These are phyloP conservation scores for Alviniconcha marisindica DNA, from an alignment of 1,140 invertebrate genomes.

Conservation along the genomic window DNA sequence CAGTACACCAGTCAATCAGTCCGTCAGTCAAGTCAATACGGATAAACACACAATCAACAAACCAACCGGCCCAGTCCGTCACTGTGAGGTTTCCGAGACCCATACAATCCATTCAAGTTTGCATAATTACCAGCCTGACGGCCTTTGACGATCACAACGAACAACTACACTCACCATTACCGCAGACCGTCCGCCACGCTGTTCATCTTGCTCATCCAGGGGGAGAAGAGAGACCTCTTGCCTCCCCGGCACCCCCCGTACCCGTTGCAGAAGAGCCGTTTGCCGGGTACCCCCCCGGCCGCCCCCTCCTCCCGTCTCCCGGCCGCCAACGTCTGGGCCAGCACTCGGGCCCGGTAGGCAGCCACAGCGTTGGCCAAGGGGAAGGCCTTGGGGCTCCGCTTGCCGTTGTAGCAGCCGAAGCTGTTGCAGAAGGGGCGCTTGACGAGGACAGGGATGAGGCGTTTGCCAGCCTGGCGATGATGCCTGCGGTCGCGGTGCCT, in stretches of 20 bases:
- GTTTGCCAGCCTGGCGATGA: constrained; percentile 3
- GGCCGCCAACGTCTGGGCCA: not conserved
- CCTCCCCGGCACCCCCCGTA: constrained; percentile 48
- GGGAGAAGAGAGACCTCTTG: constrained; percentile 42
- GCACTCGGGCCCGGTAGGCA: not conserved
- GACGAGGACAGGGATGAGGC: not conserved
- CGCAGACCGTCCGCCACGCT: constrained; percentile 22
- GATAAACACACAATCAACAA: too few relatives aligned
- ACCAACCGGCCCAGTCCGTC: too few relatives aligned
- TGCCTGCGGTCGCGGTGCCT: constrained; percentile 39
- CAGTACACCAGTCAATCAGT: too few relatives aligned
- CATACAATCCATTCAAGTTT: too few relatives aligned
- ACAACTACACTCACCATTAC: not conserved
- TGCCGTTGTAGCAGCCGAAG: constrained; percentile 48
- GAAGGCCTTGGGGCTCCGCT: not conserved
- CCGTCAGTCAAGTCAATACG: too few relatives aligned
- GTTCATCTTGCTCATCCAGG: constrained; percentile 39
- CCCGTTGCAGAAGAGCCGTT: constrained; percentile 53
- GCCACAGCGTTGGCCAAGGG: not conserved
- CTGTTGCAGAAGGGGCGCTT: constrained; percentile 55
- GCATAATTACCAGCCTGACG: too few relatives aligned
- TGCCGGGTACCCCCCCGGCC: not conserved
- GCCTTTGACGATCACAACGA: too few relatives aligned
- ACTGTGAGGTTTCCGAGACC: too few relatives aligned
- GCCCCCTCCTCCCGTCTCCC: not conserved